Conservation (phyloP, 2,888 invertebrate genomes). For the Heteromurus nitidus region DNA sequence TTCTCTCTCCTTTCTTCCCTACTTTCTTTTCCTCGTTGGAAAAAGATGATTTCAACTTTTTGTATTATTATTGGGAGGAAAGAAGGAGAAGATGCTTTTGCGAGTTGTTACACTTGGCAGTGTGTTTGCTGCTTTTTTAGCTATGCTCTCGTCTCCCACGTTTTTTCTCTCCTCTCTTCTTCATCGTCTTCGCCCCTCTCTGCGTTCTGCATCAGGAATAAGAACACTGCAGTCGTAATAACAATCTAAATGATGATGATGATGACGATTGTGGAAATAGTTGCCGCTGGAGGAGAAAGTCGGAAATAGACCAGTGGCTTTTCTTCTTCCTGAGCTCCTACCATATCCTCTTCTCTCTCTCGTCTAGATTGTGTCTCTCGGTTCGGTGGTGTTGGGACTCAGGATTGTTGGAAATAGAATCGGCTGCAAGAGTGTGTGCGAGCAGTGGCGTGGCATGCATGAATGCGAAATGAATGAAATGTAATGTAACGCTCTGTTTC, state of each 20-base stretch:
- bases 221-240: slow-evolving; percentile 65
- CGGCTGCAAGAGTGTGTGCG: not conserved
- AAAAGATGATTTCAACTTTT: slow-evolving; percentile 55
- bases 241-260: slow-evolving; percentile 66
- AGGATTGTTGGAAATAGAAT: too few relatives aligned
- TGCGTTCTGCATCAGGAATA: slow-evolving; percentile 51
- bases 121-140: too few relatives aligned
- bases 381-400: too few relatives aligned
- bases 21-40: slow-evolving; percentile 11
- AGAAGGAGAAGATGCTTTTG: not conserved
- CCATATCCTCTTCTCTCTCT: too few relatives aligned
- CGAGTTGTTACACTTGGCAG: too few relatives aligned
- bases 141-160: too few relatives aligned
- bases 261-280: slow-evolving; percentile 62
- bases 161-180: too few relatives aligned
- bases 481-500: slow-evolving; percentile 50
- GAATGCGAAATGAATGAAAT: slow-evolving; percentile 65
- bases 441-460: slow-evolving; percentile 51
- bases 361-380: not conserved
- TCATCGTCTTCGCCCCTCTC: too few relatives aligned
- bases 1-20: not conserved
- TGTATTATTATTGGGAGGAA: slow-evolving; percentile 50
- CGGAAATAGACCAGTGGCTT: slow-evolving; percentile 65
- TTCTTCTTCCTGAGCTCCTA: slow-evolving; percentile 42
- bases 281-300: slow-evolving; percentile 53